Conservation (phyloP, 2,888 invertebrate species). For the Macropis europaea region DNA sequence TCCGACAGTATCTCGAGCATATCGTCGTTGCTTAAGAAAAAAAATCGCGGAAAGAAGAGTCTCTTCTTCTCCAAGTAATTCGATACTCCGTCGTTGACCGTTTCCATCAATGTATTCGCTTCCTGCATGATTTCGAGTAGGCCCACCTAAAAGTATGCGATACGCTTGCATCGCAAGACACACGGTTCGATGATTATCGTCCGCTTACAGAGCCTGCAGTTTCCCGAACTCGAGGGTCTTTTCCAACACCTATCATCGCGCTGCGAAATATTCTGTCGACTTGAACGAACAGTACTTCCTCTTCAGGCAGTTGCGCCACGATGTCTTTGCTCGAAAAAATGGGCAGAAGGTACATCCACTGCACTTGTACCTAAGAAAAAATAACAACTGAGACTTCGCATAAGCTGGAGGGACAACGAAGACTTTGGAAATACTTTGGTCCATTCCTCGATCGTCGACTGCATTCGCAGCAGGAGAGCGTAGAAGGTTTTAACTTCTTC, state of each 20-base stretch:
- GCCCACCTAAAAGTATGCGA: conserved; percentile 78
- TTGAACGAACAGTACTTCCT: conserved; percentile 88
- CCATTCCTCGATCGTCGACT: conserved; percentile 90
- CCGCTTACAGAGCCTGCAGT: conserved; percentile 82
- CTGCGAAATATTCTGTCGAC: conserved; percentile 86
- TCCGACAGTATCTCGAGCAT: conserved; percentile 94
- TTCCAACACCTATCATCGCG: conserved; percentile 84
- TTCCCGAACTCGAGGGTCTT: conserved; percentile 85
- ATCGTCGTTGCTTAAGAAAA: conserved; percentile 95
- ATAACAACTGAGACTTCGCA: not conserved
- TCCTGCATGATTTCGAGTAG: conserved; percentile 86
- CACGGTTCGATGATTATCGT: too few species aligned
- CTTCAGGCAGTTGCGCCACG: conserved; percentile 91
- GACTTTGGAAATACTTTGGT: conserved; percentile 81
- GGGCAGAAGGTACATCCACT: conserved; percentile 92
- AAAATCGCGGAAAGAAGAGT: conserved; percentile 91
- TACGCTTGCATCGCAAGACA: conserved; percentile 21
- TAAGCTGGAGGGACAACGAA: not conserved
- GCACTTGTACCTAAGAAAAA: conserved; percentile 84
- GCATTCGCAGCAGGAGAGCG: conserved; percentile 85
- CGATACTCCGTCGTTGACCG: conserved; percentile 91
- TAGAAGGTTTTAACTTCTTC: conserved; percentile 87
- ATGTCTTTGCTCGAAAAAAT: conserved; percentile 94
- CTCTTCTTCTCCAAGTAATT: conserved; percentile 92
- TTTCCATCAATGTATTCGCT: conserved; percentile 86